Base-by-base conservation (phyloP, 2,888 invertebrate genomes). In the Ctenicera cuprea region DNA sequence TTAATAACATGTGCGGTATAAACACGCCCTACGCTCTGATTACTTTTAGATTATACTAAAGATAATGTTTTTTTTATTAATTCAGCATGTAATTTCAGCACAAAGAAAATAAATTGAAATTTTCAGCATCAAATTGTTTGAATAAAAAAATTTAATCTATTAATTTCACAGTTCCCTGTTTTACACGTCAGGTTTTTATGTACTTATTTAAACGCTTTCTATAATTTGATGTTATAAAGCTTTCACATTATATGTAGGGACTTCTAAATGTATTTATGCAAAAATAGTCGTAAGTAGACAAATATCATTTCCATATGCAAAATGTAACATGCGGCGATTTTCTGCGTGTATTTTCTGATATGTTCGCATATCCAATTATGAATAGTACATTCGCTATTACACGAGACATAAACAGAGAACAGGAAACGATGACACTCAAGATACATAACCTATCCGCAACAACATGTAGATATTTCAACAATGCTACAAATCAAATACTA, bases 401-500 rank as follows among this genome's bases (percentile, higher is more conserved):
- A 59, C 33, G 38, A 57, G 38, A 38, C 59, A 59, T 20, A 59
- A 30, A 30, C 30, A 9, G 57, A 59, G 59, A 59, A 59, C 59
- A 59, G 59, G 38, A 59, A 59, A 59, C 38, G 59, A 59, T 22
- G 59, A 59, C 59, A 59, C 59, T 38, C 59, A 22, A 59, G 59
- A 59, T 59, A 38, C 59, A 59, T 59, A 33, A 59, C 38, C 16
- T 38, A 57, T 57, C 57, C 18, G 8, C 20, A 33, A 38, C 59
- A 59, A 59, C 59, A 20, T 38, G 59, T n/a, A 38, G 59, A 59
- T 59, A 59, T 59, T 38, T 38, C 38, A 59, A 59, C 59, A 59
- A 59, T 59, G 59, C 59, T 59, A 59, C 59, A 59, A 59, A 59
- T 59, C 59, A 59, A 59, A 59, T 57, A 38, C 38, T 38, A 38